phyloP scores from a whole-genome alignment of 2,888 invertebrate genomes.

The Parnassius smintheus region DNA sequence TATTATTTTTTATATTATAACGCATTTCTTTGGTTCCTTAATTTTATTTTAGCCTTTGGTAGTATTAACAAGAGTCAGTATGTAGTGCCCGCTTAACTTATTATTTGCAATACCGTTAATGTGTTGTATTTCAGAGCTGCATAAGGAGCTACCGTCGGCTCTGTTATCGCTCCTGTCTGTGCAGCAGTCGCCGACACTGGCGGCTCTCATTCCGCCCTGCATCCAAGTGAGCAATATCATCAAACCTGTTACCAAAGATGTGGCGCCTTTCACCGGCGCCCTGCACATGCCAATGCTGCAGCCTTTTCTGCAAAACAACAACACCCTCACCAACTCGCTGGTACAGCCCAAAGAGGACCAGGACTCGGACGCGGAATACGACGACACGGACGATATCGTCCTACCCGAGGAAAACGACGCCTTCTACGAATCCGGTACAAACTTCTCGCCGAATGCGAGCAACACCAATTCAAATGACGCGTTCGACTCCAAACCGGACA shows the following conservation, averaged over 20 bases:
- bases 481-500: slow-evolving; percentile 54
- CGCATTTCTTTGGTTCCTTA: slow-evolving; percentile 82
- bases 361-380: slow-evolving; percentile 75
- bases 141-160: slow-evolving; percentile 72
- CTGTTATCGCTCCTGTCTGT: slow-evolving; percentile 72
- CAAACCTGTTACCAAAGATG: slow-evolving; percentile 34
- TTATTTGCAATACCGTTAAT: slow-evolving; percentile 73
- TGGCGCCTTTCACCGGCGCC: slow-evolving; percentile 34
- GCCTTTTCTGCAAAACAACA: slow-evolving; percentile 68
- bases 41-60: slow-evolving; percentile 77
- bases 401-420: slow-evolving; percentile 68
- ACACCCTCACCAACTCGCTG: slow-evolving; percentile 44
- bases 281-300: slow-evolving; percentile 43
- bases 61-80: slow-evolving; percentile 78
- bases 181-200: slow-evolving; percentile 52
- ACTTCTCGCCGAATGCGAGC: slow-evolving; percentile 15
- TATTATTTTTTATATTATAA: slow-evolving; percentile 66
- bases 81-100: slow-evolving; percentile 70
- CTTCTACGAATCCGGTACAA: slow-evolving; percentile 43
- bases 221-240: slow-evolving; percentile 49
- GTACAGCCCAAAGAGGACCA: slow-evolving; percentile 65
- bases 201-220: slow-evolving; percentile 44
- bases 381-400: slow-evolving; percentile 78
- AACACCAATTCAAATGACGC: slow-evolving; percentile 41
- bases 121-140: slow-evolving; percentile 73